Conservation (phyloP, 2,888 invertebrate species). For the Oligia latruncula region DNA sequence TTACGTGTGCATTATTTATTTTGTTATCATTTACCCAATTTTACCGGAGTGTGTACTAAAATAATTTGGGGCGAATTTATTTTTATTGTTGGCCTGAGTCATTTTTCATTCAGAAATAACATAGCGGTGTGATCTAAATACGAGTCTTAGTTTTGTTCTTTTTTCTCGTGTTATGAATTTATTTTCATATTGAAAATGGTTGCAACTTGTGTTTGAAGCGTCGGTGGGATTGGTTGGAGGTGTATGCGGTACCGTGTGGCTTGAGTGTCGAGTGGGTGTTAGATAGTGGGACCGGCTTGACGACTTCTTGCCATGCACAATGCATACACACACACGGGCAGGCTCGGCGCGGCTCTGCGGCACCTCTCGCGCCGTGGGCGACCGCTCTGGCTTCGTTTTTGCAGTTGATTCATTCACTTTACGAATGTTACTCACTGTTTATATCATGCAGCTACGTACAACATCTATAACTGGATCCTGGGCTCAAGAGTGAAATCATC, state of each 20-base stretch:
- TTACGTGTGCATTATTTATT: constrained; percentile 78
- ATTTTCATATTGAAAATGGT: constrained; percentile 48
- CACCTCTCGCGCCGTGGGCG: constrained; percentile 64
- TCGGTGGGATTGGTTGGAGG: constrained; percentile 72
- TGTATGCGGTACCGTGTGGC: constrained; percentile 70
- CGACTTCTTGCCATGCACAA: constrained; percentile 75
- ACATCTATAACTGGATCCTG: constrained; percentile 50
- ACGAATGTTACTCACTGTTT: constrained; percentile 61
- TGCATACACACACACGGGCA: constrained; percentile 73
- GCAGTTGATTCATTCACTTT: constrained; percentile 76
- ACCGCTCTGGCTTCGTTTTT: constrained; percentile 69
- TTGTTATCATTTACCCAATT: constrained; percentile 72
- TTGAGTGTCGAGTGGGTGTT: constrained; percentile 80
- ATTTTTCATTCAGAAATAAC: constrained; percentile 69
- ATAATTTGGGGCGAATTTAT: constrained; percentile 65
- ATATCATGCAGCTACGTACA: constrained; percentile 40
- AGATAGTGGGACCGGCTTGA: constrained; percentile 84
- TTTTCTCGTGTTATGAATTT: constrained; percentile 60
- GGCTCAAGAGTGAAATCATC: constrained; percentile 40
- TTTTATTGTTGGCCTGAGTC: constrained; percentile 56
- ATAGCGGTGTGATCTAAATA: constrained; percentile 61
- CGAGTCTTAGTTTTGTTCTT: constrained; percentile 52
- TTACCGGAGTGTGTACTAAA: constrained; percentile 61
- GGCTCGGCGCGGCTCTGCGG: constrained; percentile 46
- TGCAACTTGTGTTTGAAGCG: constrained; percentile 57